phyloP scores from a whole-genome alignment of 2,888 invertebrate genomes.

The Epistrophe eligans region DNA sequence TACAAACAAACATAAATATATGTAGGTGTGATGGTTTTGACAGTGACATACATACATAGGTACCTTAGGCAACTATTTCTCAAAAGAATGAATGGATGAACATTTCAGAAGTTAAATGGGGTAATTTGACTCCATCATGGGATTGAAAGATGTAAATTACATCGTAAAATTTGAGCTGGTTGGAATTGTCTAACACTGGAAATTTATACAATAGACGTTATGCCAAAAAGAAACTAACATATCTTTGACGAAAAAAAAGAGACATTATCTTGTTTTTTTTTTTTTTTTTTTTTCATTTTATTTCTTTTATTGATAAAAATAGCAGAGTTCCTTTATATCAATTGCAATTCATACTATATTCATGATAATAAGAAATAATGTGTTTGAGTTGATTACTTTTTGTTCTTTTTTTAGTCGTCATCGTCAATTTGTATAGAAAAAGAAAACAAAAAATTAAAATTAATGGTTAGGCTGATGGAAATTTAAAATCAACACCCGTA shows the following conservation, averaged over 20 bases:
- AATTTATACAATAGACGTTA: slow-evolving; percentile 31
- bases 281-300: neutral
- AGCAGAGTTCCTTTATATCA: slow-evolving; percentile 36
- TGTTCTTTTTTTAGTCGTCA: neutral
- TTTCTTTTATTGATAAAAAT: neutral
- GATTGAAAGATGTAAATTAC: slow-evolving; percentile 75
- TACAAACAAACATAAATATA: neutral
- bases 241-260: slow-evolving; percentile 18
- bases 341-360: slow-evolving; percentile 44
- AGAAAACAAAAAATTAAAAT: slow-evolving; percentile 12
- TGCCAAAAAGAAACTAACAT: slow-evolving; percentile 17
- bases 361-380: slow-evolving; percentile 32
- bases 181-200: slow-evolving; percentile 53
- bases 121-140: slow-evolving; percentile 71
- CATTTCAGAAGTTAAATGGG: slow-evolving; percentile 73
- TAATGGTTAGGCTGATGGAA: slow-evolving; percentile 4
- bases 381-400: slow-evolving; percentile 22
- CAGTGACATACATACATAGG: slow-evolving; percentile 26
- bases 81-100: slow-evolving; percentile 69
- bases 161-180: slow-evolving; percentile 66
- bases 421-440: neutral
- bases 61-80: slow-evolving; percentile 64
- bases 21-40: slow-evolving; percentile 43
- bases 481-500: slow-evolving; percentile 19
- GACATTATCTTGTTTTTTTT: slow-evolving; percentile 8